phyloP scores from a whole-genome alignment of 2,113 vertebrate genomes.

The Oryzias curvinotus region DNA sequence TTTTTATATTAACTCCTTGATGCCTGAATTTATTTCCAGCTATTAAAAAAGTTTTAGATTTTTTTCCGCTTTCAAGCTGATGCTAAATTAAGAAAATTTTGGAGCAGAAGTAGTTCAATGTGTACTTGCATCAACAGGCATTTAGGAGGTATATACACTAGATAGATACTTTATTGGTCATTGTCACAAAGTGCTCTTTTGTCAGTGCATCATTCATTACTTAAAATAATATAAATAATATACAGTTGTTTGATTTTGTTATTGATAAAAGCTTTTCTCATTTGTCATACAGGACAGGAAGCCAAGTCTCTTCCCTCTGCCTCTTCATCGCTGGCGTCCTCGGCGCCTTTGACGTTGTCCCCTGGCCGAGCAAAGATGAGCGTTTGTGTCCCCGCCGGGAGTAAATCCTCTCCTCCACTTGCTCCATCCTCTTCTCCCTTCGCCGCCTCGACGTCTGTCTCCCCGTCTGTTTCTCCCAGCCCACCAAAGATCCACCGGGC shows the following conservation, averaged over 20 bases:
- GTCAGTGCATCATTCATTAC: not conserved
- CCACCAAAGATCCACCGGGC: slow-evolving; percentile 85
- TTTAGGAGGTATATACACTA: too few species aligned
- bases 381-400: slow-evolving; percentile 80
- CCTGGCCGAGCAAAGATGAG: slow-evolving; percentile 88
- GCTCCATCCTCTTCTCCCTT: slow-evolving; percentile 70
- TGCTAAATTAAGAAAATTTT: too few species aligned
- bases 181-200: too few species aligned
- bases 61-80: too few species aligned
- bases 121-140: too few species aligned
- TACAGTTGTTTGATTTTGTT: not conserved
- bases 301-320: slow-evolving; percentile 72
- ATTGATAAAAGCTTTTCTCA: not conserved
- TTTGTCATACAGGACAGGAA: slow-evolving; percentile 74
- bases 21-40: too few species aligned
- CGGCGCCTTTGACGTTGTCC: slow-evolving; percentile 73
- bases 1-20: too few species aligned
- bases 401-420: slow-evolving; percentile 74
- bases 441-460: slow-evolving; percentile 70
- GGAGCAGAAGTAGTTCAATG: too few species aligned
- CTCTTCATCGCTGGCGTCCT: slow-evolving; percentile 58
- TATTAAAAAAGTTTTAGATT: too few species aligned
- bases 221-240: not conserved
- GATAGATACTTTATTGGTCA: too few species aligned
- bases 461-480: slow-evolving; percentile 59